Base-by-base conservation (phyloP, 1,140 invertebrate species). In the Drosophila tropicalis region DNA sequence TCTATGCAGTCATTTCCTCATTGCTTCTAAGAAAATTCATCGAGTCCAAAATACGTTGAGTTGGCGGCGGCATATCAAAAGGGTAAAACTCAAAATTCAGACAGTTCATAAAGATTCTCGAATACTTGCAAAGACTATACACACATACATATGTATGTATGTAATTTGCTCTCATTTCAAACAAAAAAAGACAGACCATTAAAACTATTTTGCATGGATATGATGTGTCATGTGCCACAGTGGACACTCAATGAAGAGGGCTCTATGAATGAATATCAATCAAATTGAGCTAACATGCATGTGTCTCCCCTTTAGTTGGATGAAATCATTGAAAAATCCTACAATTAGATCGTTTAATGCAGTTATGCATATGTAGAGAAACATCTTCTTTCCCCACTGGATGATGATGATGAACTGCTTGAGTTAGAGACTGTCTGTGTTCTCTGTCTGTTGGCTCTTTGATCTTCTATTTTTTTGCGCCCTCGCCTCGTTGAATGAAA, bases 11-110 rank as follows among this genome's bases (percentile, higher is more conserved):
- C 19, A 67, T 83, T 73, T 76, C 67, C 80, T 79, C 81, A 68
- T 81, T 77, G 70, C 64, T 41, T 86, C 82, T 86, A 57, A 68
- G 82, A 82, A 86, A 87, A 81, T 54, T 65, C 44, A 62, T 29
- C 29, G 5, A 29, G 29, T 29, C 29, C 29, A 29, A 29, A 29
- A 29, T 5, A 5, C 29, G 5, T 29, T 1, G 29, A 9, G 6
- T 47, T 47, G 44, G 44, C 10, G 83, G 69, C 83, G 82, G 81
- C 71, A 79, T 72, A 82, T 82, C 79, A 72, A 85, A 85, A 69
- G 41, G 63, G 66, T 51, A 15, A 61, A 41, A 40, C 70, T 25
- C 32, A 29, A 32, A n/a, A 44, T 32, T 47, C 36, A n/a, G 58
- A 70, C 70, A 39, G 54, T 55, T 15, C 63, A 70, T 36, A 66